Base-by-base conservation (phyloP, 2,888 invertebrate genomes). In the Erannis defoliaria region DNA sequence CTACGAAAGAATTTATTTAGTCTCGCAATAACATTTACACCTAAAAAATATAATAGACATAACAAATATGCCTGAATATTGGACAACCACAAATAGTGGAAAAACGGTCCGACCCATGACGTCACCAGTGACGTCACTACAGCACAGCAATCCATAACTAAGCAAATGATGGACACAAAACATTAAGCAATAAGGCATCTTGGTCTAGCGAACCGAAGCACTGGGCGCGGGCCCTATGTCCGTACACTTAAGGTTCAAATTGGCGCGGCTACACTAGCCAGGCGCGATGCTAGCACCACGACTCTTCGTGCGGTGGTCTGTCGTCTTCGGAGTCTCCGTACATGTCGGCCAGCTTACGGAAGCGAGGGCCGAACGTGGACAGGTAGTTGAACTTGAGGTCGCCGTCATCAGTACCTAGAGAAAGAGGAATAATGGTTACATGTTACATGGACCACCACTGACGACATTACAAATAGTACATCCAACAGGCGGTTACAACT, bases 311-410 rank as follows among this genome's bases (percentile, higher is more conserved):
- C 55, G 96, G 96, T 64, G 95, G 95, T 76, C 96, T 95, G 64
- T 96, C 96, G 73, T 97, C 97, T 74, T 97, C 97, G 64, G 97
- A 96, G 81, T 97, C 97, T n/a, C 98, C 98, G 80, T 98, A 98
- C 97, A 98, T 98, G 79, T 98, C 98, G 49, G 98, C 98, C 71
- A 98, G 90, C 78, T 98, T 98, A 74, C 97, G 96, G 95, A 99
- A 99, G 68, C 98, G 95, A n/a, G 98, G 98, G 48, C 99, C 99
- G 89, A 98, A 99, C 84, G 97, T 97, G 43, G 98, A 97, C 75
- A 99, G 93, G 84, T 98, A 98, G 90, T 98, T 98, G 93, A 98
- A 99, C 85, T 98, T 97, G 74, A 98, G 94, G 90, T 98, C 98
- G 65, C 97, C 97, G 80, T 98, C 98, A 84, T 97, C 98, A 65